Evolutionary conservation across 2,888 invertebrate genomes (phyloP), one percentile per base, ranked within the genome.

Genomic region (Cyclophora punctaria): DNA sequence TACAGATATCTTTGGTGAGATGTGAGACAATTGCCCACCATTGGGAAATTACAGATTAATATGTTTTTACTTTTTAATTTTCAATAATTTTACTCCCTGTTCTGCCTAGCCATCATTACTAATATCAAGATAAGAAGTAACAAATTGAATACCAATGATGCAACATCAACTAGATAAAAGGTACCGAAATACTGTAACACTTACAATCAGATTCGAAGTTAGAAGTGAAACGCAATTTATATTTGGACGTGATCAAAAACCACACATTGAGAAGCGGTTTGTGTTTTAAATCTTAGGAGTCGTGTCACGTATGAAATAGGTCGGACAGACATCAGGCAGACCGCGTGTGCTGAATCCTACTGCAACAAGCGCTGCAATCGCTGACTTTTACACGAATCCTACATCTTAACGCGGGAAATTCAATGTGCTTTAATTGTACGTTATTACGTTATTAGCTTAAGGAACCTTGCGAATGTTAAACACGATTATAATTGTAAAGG

Each of bases 251-350:
- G 71, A 69, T 69, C 70, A 67, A 71, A 67, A 69, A 69, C 57
- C 57, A 52, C 20, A 59, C 65, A 65, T 66, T 57, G 63, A 62
- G 59, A 56, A 52, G 58, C 54, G 61, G 58, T 58, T 55, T 59
- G 57, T 57, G 51, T 51, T 60, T 55, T 51, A 56, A 61, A 67
- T 67, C 59, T 20, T 56, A 52, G 56, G 47, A 80, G 66, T 74
- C 74, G 40, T 62, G 64, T 71, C 80, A 80, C 79, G 80, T 77
- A 67, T 57, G 64, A 65, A 66, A 63, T 66, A 71, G 72, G 71
- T 73, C 69, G 66, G 68, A 62, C 71, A 69, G 66, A 66, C 72
- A 70, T 68, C 69, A 66, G 66, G 56, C 63, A 48, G 54, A 46
- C 60, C 68, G 65, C 73, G 73, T 73, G 73, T 66, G 65, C 66